Percentiles rank a stretch among this genome's conserved stretches.
Evolutionary conservation across 1,140 invertebrate species (phyloP).

Genomic region (Melanaphis sacchari): DNA sequence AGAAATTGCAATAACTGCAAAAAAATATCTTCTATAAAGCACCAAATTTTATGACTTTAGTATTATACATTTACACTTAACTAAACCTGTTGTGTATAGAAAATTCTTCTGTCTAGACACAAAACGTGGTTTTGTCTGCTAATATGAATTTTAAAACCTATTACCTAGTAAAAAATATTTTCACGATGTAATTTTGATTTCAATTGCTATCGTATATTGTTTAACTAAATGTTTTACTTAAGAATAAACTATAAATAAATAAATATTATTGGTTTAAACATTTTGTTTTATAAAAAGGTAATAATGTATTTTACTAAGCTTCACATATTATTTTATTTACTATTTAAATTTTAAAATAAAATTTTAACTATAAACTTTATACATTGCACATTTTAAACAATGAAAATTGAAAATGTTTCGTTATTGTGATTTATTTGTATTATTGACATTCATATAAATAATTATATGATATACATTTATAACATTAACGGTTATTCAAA

Average conservation of each 20-base stretch:
- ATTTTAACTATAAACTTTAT: background rate
- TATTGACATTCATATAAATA: background rate
- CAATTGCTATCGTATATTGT: background rate
- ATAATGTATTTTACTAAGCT: background rate
- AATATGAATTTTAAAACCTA: background rate
- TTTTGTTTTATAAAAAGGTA: background rate
- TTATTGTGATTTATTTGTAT: background rate
- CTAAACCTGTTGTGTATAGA: background rate
- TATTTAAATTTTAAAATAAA: background rate
- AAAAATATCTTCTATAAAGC: background rate
- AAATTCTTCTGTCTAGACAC: conserved; percentile 13
- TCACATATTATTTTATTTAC: background rate
- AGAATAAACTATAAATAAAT: conserved; percentile 19
- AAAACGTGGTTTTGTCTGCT: background rate
- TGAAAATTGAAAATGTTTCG: background rate
- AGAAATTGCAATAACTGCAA: background rate
- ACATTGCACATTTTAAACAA: background rate
- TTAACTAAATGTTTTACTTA: background rate
- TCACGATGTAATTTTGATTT: background rate
- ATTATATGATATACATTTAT: background rate
- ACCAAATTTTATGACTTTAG: background rate
- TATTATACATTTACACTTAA: background rate
- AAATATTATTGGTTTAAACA: background rate
- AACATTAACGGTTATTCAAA: background rate
- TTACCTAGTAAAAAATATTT: background rate